A percentile compares a stretch with the other conserved stretches of the same genome.
These are phyloP conservation scores for Hydractinia symbiolongicarpus DNA, from an alignment of 30 jellyfish, hydroid and myxozoan genomes.

Conservation along the genomic window DNA sequence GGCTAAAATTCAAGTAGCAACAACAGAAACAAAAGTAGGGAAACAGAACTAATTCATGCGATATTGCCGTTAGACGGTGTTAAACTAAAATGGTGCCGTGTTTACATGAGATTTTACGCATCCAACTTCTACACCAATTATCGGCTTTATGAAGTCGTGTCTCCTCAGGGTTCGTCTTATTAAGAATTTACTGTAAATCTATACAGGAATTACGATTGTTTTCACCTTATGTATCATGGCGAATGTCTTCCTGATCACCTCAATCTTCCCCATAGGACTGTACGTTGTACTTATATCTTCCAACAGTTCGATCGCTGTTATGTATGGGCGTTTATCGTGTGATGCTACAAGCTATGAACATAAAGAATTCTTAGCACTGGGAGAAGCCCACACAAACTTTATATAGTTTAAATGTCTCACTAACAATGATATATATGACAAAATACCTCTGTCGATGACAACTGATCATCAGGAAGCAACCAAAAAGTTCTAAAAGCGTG, in stretches of 20 bases:
- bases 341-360: constrained; percentile 15
- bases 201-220: not conserved
- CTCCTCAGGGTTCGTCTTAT: too few species aligned
- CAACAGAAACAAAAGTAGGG: not conserved
- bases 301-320: constrained; percentile 56
- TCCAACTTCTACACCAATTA: too few species aligned
- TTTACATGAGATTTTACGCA: too few species aligned
- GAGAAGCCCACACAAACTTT: too few species aligned
- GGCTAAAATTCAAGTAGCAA: not conserved
- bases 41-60: not conserved
- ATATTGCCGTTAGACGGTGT: too few species aligned
- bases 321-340: constrained; percentile 48
- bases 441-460: not conserved
- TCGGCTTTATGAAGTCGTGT: too few species aligned
- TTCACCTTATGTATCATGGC: constrained; percentile 70
- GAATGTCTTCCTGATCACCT: constrained; percentile 56
- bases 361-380: too few species aligned
- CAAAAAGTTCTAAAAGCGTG: not conserved
- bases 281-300: constrained; percentile 73
- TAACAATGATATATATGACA: not conserved
- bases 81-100: too few species aligned
- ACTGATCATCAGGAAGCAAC: constrained; percentile 14
- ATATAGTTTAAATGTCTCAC: not conserved
- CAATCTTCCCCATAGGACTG: constrained; percentile 95
- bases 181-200: too few species aligned